A percentile compares a stretch with the other conserved stretches of the same genome.
These are phyloP conservation scores for Sebastiscus albofasciatus DNA, from an alignment of 2,797 vertebrate species.

Conservation along the genomic window DNA sequence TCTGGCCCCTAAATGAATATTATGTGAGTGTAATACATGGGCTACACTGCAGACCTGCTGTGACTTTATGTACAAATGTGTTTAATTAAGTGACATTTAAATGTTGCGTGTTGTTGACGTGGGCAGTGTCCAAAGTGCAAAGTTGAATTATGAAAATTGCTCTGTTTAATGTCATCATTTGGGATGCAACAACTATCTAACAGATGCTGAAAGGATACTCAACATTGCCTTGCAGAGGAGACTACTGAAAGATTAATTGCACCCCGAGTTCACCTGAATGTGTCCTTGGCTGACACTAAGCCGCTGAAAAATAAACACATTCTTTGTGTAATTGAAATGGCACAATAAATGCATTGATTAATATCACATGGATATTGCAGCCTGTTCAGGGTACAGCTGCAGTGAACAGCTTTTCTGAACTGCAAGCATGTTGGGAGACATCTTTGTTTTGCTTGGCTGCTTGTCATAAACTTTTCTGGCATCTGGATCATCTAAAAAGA, in stretches of 20 bases:
- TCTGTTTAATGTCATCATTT: constrained; percentile 23
- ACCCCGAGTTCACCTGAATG: constrained; percentile 34
- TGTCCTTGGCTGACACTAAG: constrained; percentile 35
- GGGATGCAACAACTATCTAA: neutral
- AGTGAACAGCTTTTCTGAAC: constrained; percentile 35
- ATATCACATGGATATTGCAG: constrained; percentile 42
- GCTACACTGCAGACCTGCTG: neutral
- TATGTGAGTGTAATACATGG: constrained; percentile 18
- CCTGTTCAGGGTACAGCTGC: constrained; percentile 38
- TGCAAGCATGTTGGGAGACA: constrained; percentile 41
- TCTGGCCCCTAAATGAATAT: constrained; percentile 43
- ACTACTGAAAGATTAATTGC: neutral
- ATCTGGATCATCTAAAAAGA: constrained; percentile 48
- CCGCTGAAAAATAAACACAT: constrained; percentile 53
- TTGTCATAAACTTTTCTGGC: constrained; percentile 37
- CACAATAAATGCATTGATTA: constrained; percentile 47
- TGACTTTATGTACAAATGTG: constrained; percentile 33
- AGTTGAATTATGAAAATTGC: constrained; percentile 10
- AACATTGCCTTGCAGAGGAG: neutral
- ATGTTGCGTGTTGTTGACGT: constrained; percentile 8
- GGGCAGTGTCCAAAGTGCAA: constrained; percentile 5
- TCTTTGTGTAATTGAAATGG: constrained; percentile 46
- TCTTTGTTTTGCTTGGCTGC: constrained; percentile 48
- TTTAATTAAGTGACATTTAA: constrained; percentile 32
- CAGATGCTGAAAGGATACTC: neutral